Evolutionary conservation across 2,797 vertebrate genomes (phyloP).

Genomic region (Synanceia verrucosa): DNA sequence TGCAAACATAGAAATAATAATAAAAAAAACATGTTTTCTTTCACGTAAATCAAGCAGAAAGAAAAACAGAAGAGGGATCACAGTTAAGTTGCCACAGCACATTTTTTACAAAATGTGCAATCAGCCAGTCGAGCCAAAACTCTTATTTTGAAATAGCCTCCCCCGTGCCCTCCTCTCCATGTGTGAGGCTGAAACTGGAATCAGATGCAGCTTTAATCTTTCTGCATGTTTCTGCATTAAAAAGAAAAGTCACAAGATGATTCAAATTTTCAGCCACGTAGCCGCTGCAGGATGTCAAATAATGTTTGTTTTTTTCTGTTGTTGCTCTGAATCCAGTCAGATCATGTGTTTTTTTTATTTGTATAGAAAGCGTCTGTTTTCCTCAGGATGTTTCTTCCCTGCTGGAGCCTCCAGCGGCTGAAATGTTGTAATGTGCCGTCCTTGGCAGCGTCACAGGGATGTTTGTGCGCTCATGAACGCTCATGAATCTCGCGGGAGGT

Average conservation of each 20-base stretch:
- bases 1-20: conserved; percentile 14
- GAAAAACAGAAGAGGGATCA: neutral
- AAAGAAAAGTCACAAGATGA: conserved; percentile 1
- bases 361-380: conserved; percentile 63
- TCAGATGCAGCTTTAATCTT: conserved; percentile 63
- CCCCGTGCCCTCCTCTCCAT: conserved; percentile 42
- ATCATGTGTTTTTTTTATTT: conserved; percentile 23
- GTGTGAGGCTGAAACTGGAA: conserved; percentile 64
- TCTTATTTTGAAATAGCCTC: conserved; percentile 66
- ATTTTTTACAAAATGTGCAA: neutral
- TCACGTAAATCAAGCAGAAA: neutral
- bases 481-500: conserved; percentile 56
- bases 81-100: neutral
- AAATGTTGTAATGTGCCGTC: conserved; percentile 70
- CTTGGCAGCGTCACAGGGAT: conserved; percentile 27
- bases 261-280: no score
- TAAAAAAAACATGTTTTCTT: neutral
- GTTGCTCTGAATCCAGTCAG: conserved; percentile 19
- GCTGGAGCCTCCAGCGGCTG: conserved; percentile 62
- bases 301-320: conserved; percentile 61
- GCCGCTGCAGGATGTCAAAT: conserved; percentile 22
- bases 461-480: conserved; percentile 27
- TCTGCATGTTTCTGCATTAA: conserved; percentile 28
- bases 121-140: neutral
- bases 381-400: conserved; percentile 66